A percentile compares a stretch with the other conserved stretches of the same genome.
phyloP scores from a whole-genome alignment of 2,888 invertebrate genomes.

The Hydrotaea diabolus region DNA sequence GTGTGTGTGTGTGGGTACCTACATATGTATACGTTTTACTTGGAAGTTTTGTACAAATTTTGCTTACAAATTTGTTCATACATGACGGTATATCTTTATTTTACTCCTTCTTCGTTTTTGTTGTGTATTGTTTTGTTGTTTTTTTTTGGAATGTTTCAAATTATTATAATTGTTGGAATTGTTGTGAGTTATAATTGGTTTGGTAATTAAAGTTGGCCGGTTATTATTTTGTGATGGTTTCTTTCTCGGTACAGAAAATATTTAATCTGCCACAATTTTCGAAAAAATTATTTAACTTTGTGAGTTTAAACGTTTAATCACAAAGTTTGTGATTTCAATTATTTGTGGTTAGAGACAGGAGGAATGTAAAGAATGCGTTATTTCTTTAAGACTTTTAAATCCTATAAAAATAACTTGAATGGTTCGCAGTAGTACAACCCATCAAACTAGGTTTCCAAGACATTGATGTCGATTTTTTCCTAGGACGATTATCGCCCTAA shows the following conservation, averaged over 20 bases:
- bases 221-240: not conserved
- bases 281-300: not conserved
- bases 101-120: not conserved
- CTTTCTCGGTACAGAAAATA: not conserved
- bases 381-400: too few species aligned
- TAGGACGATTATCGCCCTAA: too few species aligned
- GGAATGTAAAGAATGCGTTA: too few species aligned
- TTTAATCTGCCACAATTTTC: not conserved
- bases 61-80: not conserved
- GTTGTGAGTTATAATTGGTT: conserved; percentile 13
- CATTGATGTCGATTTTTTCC: too few species aligned
- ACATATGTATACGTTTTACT: not conserved
- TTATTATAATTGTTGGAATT: conserved; percentile 20
- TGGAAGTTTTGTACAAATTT: not conserved
- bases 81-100: not conserved
- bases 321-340: not conserved
- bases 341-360: too few species aligned
- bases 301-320: not conserved
- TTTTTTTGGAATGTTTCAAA: not conserved
- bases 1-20: too few species aligned
- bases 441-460: too few species aligned
- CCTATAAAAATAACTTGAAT: too few species aligned
- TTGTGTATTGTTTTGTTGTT: not conserved
- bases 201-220: conserved; percentile 19
- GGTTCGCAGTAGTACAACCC: too few species aligned